These are phyloP conservation scores for Trichomycterus rosablanca DNA, from an alignment of 2,113 vertebrate species.

Conservation along the genomic window DNA sequence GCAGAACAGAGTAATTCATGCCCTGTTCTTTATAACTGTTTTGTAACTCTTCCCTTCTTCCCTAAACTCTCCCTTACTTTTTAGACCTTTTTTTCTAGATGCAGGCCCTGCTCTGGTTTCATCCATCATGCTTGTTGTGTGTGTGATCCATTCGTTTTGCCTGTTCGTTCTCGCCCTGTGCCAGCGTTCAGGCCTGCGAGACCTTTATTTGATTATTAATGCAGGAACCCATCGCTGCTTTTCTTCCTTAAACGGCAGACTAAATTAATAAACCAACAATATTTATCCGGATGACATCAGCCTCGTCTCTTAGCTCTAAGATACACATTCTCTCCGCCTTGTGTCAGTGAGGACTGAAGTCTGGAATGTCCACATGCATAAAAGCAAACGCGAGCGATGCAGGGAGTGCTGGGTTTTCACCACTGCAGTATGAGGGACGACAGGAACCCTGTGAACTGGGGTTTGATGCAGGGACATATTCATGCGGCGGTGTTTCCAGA, in stretches of 20 bases:
- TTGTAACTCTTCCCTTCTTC: slow-evolving; percentile 8
- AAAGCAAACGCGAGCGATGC: background rate
- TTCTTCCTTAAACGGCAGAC: slow-evolving; percentile 18
- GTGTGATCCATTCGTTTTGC: slow-evolving; percentile 30
- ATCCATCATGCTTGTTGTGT: slow-evolving; percentile 31
- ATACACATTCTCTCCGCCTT: background rate
- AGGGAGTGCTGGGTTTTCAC: background rate
- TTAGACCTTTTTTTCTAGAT: background rate
- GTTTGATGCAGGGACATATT: no score
- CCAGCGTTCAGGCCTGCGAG: slow-evolving; percentile 40
- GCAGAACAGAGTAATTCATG: slow-evolving; percentile 27
- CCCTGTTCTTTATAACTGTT: slow-evolving; percentile 1
- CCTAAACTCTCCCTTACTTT: background rate
- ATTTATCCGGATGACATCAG: slow-evolving; percentile 39
- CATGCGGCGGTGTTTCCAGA: no score
- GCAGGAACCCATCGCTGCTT: slow-evolving; percentile 15
- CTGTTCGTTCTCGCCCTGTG: slow-evolving; percentile 17
- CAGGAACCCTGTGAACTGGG: background rate
- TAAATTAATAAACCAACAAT: slow-evolving; percentile 26
- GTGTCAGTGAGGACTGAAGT: slow-evolving; percentile 1
- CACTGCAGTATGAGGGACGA: slow-evolving; percentile 3
- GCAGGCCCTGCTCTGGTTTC: slow-evolving; percentile 11
- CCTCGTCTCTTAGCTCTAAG: slow-evolving; percentile 10
- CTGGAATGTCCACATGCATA: slow-evolving; percentile 13
- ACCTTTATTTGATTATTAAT: slow-evolving; percentile 40